These are phyloP conservation scores for Phaethornis superciliosus DNA, from an alignment of 2,113 vertebrate genomes.

Conservation along the genomic window DNA sequence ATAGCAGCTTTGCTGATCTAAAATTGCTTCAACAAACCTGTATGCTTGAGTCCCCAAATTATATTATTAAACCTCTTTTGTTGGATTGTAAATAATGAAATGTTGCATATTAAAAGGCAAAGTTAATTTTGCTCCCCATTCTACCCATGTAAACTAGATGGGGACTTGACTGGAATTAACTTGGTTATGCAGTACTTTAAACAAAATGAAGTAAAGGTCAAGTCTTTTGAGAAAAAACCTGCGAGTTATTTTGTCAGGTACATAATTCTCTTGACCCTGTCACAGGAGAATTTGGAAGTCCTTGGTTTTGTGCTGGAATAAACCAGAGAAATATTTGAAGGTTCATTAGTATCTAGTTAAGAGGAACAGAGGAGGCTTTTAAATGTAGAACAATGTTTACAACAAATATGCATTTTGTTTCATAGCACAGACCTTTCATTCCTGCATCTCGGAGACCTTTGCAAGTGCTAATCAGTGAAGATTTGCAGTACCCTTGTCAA, in stretches of 20 bases:
- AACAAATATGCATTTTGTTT: not conserved
- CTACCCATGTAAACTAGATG: not conserved
- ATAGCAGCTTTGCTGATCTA: conserved; percentile 75
- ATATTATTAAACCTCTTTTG: conserved; percentile 64
- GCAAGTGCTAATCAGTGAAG: conserved; percentile 18
- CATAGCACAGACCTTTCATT: not conserved
- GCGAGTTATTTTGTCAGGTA: not conserved
- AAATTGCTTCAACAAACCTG: conserved; percentile 66
- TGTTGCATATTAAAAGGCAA: conserved; percentile 25
- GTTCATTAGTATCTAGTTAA: conserved; percentile 17
- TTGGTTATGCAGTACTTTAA: not conserved
- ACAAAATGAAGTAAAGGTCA: not conserved
- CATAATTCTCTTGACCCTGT: not conserved
- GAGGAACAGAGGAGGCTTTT: not conserved
- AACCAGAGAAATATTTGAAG: not conserved
- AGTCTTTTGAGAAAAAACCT: not conserved
- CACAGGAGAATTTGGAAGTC: not conserved
- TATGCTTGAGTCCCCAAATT: conserved; percentile 60
- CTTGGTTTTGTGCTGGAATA: not conserved
- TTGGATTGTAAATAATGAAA: conserved; percentile 58
- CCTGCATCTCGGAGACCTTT: not conserved
- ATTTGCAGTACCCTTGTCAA: conserved; percentile 6
- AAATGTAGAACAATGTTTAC: not conserved
- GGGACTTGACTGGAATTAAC: not conserved
- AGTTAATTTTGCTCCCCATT: not conserved